These are phyloP conservation scores for Mormyrus proboscirostris DNA, from an alignment of 2,797 vertebrate genomes.

Conservation along the genomic window DNA sequence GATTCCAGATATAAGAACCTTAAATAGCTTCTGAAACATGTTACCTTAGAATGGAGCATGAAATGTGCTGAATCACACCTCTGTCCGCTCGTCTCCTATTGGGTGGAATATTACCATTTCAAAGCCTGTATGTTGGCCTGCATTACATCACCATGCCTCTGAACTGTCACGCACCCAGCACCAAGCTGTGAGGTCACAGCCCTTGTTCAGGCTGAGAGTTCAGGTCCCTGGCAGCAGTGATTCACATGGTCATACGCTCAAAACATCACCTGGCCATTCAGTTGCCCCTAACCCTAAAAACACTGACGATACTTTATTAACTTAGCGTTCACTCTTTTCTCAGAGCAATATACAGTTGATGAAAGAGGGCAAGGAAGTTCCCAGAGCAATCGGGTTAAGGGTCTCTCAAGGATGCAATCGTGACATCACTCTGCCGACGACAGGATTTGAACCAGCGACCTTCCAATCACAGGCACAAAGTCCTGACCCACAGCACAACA, in stretches of 20 bases:
- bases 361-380: neutral
- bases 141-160: neutral
- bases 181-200: conserved; percentile 20
- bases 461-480: neutral
- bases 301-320: neutral
- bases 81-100: neutral
- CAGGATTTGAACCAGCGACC: neutral
- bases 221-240: neutral
- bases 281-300: neutral
- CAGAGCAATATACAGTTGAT: neutral
- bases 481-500: neutral
- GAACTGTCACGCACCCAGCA: neutral
- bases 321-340: neutral
- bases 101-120: neutral
- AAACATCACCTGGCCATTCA: neutral
- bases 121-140: neutral
- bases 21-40: neutral
- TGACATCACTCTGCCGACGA: neutral
- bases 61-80: neutral
- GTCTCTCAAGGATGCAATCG: neutral
- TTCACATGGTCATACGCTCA: neutral
- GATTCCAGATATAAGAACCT: neutral
- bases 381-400: neutral
- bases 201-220: conserved; percentile 16
- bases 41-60: neutral